Conservation (phyloP, 2,113 vertebrate species). For the Heterotilapia buettikoferi region DNA sequence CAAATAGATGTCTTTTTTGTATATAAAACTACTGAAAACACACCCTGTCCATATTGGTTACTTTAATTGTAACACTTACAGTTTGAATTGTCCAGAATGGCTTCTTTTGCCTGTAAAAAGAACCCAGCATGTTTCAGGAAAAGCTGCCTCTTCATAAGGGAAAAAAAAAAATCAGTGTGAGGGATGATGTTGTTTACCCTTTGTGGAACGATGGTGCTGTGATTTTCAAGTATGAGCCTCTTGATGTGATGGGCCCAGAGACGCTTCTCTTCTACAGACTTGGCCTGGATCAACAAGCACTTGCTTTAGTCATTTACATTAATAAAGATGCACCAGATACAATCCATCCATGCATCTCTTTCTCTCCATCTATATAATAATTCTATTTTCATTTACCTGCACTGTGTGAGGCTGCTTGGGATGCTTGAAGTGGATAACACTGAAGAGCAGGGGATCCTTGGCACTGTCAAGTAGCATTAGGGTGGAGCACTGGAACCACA, state of each 20-base stretch:
- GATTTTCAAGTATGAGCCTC: constrained; percentile 94
- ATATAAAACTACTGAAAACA: background rate
- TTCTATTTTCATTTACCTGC: constrained; percentile 75
- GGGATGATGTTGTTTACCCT: constrained; percentile 68
- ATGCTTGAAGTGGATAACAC: constrained; percentile 90
- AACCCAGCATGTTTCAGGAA: background rate
- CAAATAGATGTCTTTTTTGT: background rate
- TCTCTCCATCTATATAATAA: background rate
- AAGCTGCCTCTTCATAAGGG: background rate
- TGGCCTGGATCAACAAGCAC: constrained; percentile 73
- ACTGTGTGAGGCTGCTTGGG: constrained; percentile 89
- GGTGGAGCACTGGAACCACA: constrained; percentile 81
- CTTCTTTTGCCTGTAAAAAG: constrained; percentile 82
- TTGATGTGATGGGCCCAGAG: constrained; percentile 94
- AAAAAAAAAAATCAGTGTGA: background rate
- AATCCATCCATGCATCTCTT: background rate
- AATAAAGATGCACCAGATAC: background rate
- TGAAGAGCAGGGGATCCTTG: constrained; percentile 90
- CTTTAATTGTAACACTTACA: constrained; percentile 75
- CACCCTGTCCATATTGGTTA: background rate
- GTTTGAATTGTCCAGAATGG: constrained; percentile 84
- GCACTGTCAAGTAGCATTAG: constrained; percentile 93
- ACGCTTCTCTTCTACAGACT: constrained; percentile 86
- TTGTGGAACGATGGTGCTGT: constrained; percentile 87
- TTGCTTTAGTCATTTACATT: background rate